Conservation (phyloP, 1,140 invertebrate genomes). For the silkworm (Bombyx mori) region DNA sequence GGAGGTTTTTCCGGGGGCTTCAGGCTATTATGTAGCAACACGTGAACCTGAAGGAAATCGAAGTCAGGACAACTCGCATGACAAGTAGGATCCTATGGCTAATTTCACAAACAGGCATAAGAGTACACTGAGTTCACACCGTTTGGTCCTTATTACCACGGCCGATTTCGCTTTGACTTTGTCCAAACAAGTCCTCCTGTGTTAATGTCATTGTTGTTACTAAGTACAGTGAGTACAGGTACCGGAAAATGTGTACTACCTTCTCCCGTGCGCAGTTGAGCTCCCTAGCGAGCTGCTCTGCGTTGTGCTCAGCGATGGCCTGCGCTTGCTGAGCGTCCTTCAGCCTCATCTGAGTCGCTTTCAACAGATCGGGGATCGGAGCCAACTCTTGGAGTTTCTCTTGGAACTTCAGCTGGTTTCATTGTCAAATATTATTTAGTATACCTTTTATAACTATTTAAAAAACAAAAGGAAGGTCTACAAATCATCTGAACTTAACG, state of each 20-base stretch:
- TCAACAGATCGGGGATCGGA: constrained; percentile 80
- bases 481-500: too few relatives aligned
- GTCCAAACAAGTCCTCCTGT: too few relatives aligned
- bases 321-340: constrained; percentile 80
- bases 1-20: constrained; percentile 45
- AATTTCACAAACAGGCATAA: too few relatives aligned
- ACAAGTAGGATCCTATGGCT: too few relatives aligned
- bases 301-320: constrained; percentile 74
- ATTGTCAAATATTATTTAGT: background rate
- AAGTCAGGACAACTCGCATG: too few relatives aligned
- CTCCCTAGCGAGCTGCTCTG: constrained; percentile 74
- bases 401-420: constrained; percentile 73
- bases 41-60: constrained; percentile 31
- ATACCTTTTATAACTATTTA: too few relatives aligned
- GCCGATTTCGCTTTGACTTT: too few relatives aligned
- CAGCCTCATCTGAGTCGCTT: constrained; percentile 79
- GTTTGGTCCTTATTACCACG: too few relatives aligned
- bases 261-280: constrained; percentile 73
- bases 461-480: too few relatives aligned
- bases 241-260: constrained; percentile 23
- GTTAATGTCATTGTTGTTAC: too few relatives aligned
- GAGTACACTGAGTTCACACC: too few relatives aligned
- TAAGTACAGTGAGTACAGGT: too few relatives aligned
- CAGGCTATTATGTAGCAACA: constrained; percentile 38
- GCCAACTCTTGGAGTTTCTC: constrained; percentile 82